These are phyloP conservation scores for Phoenicopterus ruber DNA, from an alignment of 2,113 vertebrate genomes.

Conservation along the genomic window DNA sequence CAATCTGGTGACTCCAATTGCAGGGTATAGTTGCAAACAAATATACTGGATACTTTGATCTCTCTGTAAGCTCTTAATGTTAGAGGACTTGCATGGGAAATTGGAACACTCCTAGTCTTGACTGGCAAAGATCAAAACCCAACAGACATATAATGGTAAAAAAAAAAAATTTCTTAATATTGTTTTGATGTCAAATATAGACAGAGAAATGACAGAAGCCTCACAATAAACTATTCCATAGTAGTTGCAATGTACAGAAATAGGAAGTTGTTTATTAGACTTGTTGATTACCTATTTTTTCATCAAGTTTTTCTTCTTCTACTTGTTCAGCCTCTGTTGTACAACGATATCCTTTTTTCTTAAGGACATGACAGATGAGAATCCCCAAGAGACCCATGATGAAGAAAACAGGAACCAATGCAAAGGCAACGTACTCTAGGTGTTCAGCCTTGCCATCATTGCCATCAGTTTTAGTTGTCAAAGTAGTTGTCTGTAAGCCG, in stretches of 20 bases:
- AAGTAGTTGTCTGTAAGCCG: slow-evolving; percentile 1
- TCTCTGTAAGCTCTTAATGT: neutral
- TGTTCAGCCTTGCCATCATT: slow-evolving; percentile 20
- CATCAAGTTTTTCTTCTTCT: slow-evolving; percentile 75
- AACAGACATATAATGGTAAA: neutral
- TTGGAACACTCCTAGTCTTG: neutral
- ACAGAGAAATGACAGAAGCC: neutral
- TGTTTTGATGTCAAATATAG: neutral
- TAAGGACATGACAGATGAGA: slow-evolving; percentile 90
- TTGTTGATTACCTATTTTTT: slow-evolving; percentile 79
- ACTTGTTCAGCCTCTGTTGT: slow-evolving; percentile 84
- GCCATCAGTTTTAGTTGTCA: neutral
- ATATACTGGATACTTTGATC: neutral
- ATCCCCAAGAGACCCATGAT: slow-evolving; percentile 90
- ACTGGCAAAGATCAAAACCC: neutral
- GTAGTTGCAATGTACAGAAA: neutral
- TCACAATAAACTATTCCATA: neutral
- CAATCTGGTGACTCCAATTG: neutral
- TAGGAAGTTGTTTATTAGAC: neutral
- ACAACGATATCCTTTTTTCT: slow-evolving; percentile 94
- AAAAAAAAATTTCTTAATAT: neutral
- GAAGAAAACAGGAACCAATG: slow-evolving; percentile 88
- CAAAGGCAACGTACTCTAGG: slow-evolving; percentile 80
- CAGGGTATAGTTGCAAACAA: neutral
- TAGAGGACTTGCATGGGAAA: neutral